Conservation (phyloP, 2,797 vertebrate genomes). For the Pangasius larnaudii region DNA sequence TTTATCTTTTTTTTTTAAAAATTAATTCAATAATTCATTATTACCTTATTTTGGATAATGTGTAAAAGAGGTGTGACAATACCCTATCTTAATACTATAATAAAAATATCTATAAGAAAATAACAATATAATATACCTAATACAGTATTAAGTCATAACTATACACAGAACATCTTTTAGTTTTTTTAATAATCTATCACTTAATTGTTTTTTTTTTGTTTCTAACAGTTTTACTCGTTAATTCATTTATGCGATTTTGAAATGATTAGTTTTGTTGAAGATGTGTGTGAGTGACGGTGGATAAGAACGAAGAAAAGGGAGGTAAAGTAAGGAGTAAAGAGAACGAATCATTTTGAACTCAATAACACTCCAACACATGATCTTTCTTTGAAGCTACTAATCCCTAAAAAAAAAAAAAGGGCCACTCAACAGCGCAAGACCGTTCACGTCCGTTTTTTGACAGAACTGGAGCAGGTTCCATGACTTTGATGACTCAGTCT, state of each 20-base stretch:
- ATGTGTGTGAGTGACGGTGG: background rate
- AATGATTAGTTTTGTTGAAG: background rate
- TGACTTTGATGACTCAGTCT: background rate
- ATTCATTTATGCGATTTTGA: too few relatives aligned
- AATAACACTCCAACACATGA: constrained; percentile 26
- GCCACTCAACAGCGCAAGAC: background rate
- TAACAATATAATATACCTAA: too few relatives aligned
- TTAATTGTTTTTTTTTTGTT: background rate
- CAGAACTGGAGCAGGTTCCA: constrained; percentile 63
- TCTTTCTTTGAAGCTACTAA: constrained; percentile 64
- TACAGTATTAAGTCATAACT: too few relatives aligned
- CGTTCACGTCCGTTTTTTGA: constrained; percentile 50
- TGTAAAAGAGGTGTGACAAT: too few relatives aligned
- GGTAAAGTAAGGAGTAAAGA: background rate
- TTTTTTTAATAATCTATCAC: background rate
- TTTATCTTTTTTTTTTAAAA: too few relatives aligned
- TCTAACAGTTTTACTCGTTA: background rate
- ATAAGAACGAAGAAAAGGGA: too few relatives aligned
- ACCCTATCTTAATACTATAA: too few relatives aligned
- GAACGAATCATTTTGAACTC: constrained; percentile 4
- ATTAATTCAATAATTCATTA: too few relatives aligned
- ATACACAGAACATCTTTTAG: background rate
- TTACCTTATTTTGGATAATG: too few relatives aligned
- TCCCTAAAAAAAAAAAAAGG: constrained; percentile 45
- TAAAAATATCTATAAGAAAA: too few relatives aligned